Evolutionary conservation across 2,888 invertebrate species (phyloP), one percentile per base, ranked within the genome.

Genomic region (Eupelmus urozonus): DNA sequence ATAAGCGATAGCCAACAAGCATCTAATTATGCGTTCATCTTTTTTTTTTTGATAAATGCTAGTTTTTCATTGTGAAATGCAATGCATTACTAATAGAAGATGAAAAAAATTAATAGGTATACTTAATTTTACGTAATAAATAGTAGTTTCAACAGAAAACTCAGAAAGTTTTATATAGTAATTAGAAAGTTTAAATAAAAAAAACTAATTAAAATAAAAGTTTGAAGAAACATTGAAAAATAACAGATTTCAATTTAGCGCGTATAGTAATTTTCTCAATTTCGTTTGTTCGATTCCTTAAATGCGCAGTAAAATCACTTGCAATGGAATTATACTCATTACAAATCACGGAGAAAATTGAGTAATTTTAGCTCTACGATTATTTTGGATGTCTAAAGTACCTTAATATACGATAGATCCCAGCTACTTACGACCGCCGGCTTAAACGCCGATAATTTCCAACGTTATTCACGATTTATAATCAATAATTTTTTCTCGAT

Each of bases 331-430:
- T 29, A 49, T 18, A 60, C 11, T 29, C 9, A 57, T 34, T 53
- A 29, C 7, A 13, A 63, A 25, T 40, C 27, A 55, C 55, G 16
- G 40, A 53, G 23, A 45, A 73, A 45, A 40, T 65, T 73, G 29
- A 73, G 34, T 65, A 60, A 71, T 51, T 51, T 71, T 3, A 34
- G 29, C 9, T 40, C 13, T 18, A 5, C 16, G 20, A n/a, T 34
- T 18, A 71, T 62, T 60, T 51, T 0, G 23, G 25, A 62, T 45
- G 23, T 23, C 27, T 51, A 2, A 16, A 70, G 4, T 23, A n/a
- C 20, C 16, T 27, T n/a, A 45, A 20, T 20, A 59, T 27, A 5
- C n/a, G 23, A 49, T 40, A 25, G 40, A 40, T 27, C 16, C 4
- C 2, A 45, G 45, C 13, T 13, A 9, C 16, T 45, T 13, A 7